Percentiles rank a stretch among this genome's conserved stretches.
Evolutionary conservation across 1,140 invertebrate genomes (phyloP).

Genomic region (Drosophila nigrodunni): DNA sequence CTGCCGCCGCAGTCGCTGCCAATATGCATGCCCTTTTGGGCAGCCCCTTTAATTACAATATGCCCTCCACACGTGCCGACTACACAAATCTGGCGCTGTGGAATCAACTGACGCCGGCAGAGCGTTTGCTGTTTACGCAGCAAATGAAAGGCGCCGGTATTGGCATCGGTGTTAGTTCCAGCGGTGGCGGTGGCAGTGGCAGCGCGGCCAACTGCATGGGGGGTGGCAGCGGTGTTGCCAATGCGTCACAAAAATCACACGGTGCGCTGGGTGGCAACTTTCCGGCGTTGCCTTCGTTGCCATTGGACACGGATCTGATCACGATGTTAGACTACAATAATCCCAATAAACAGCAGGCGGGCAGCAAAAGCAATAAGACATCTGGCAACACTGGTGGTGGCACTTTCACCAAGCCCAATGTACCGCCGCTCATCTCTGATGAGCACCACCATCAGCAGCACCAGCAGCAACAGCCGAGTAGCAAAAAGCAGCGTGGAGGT

Average conservation of each 20-base stretch:
- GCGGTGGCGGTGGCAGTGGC: neutral
- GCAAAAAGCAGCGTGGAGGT: slow-evolving; percentile 19
- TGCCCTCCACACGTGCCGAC: slow-evolving; percentile 69
- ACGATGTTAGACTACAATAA: slow-evolving; percentile 83
- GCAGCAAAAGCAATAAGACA: slow-evolving; percentile 13
- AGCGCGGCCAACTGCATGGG: slow-evolving; percentile 7
- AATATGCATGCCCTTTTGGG: slow-evolving; percentile 65
- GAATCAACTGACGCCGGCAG: slow-evolving; percentile 75
- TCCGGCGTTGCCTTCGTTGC: slow-evolving; percentile 72
- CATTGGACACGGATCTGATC: slow-evolving; percentile 77
- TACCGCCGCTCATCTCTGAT: slow-evolving; percentile 70
- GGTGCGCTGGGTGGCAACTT: slow-evolving; percentile 20
- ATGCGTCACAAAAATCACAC: slow-evolving; percentile 25
- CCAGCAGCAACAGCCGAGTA: neutral
- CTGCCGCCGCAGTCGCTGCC: slow-evolving; percentile 58
- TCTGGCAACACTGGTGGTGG: neutral
- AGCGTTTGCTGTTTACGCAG: slow-evolving; percentile 73
- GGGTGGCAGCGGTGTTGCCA: slow-evolving; percentile 8
- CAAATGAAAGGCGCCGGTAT: slow-evolving; percentile 62
- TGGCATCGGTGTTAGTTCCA: neutral
- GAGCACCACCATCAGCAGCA: slow-evolving; percentile 20
- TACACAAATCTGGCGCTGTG: slow-evolving; percentile 78
- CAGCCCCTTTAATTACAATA: slow-evolving; percentile 72
- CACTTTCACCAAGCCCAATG: slow-evolving; percentile 76
- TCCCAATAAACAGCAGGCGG: slow-evolving; percentile 57